Percentiles rank a stretch among this genome's conserved stretches.
Conservation (phyloP, 2,888 invertebrate genomes). For the Agrochola lota region DNA sequence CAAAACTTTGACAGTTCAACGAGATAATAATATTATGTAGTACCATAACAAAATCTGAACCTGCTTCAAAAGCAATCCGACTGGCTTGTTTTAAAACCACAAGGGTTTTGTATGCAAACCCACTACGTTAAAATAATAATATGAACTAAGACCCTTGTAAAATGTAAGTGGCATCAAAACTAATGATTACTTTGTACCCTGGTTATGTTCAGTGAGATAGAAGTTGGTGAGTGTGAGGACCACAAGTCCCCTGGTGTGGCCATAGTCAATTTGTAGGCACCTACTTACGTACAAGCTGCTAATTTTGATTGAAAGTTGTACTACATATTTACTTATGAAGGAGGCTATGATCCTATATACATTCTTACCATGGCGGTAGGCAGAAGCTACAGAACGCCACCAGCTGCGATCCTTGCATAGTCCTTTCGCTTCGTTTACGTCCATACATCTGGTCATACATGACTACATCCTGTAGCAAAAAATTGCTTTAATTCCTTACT, state of each 20-base stretch:
- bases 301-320: slow-evolving; percentile 14
- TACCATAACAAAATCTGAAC: slow-evolving; percentile 32
- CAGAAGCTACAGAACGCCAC: too few species aligned
- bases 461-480: not conserved
- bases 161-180: slow-evolving; percentile 22
- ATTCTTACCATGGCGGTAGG: too few species aligned
- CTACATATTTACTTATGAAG: not conserved
- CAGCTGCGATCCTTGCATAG: too few species aligned
- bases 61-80: slow-evolving; percentile 43
- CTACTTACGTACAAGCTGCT: not conserved
- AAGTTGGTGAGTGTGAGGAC: slow-evolving; percentile 16
- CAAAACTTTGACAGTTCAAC: slow-evolving; percentile 40
- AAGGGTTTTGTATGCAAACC: slow-evolving; percentile 21
- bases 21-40: slow-evolving; percentile 29
- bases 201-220: slow-evolving; percentile 4
- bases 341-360: not conserved
- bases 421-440: too few species aligned
- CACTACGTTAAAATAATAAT: slow-evolving; percentile 34
- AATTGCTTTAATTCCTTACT: not conserved
- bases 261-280: slow-evolving; percentile 5
- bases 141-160: slow-evolving; percentile 35
- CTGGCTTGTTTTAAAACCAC: slow-evolving; percentile 51
- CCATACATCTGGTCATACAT: too few species aligned
- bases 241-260: slow-evolving; percentile 26
- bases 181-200: slow-evolving; percentile 30